phyloP scores from a whole-genome alignment of 1,140 invertebrate species.

The Orchestia grillus region DNA sequence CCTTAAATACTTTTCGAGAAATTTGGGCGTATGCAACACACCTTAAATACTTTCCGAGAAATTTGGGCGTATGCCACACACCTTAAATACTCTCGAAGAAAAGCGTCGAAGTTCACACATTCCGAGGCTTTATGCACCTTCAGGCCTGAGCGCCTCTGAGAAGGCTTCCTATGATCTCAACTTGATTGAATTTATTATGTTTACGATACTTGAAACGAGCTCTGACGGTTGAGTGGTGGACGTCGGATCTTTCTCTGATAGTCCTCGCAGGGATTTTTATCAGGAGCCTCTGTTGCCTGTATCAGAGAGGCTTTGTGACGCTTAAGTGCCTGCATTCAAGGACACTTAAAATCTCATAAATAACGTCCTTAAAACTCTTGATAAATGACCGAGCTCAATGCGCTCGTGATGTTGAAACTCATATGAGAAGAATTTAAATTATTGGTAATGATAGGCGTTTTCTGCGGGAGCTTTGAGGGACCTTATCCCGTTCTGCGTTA shows the following conservation, averaged over 20 bases:
- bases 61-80: not conserved
- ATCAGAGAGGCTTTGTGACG: slow-evolving; percentile 38
- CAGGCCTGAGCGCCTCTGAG: slow-evolving; percentile 16
- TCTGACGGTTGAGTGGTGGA: slow-evolving; percentile 20
- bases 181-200: slow-evolving; percentile 53
- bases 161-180: slow-evolving; percentile 45
- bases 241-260: slow-evolving; percentile 38
- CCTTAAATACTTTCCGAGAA: not conserved
- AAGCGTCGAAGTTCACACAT: not conserved
- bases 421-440: slow-evolving; percentile 57
- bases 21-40: not conserved
- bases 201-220: slow-evolving; percentile 54
- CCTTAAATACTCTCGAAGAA: not conserved
- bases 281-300: slow-evolving; percentile 23
- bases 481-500: not conserved
- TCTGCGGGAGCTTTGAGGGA: slow-evolving; percentile 46
- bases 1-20: not conserved
- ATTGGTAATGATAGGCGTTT: slow-evolving; percentile 51
- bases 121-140: slow-evolving; percentile 6
- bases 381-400: slow-evolving; percentile 54
- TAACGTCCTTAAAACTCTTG: slow-evolving; percentile 54
- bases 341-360: slow-evolving; percentile 53
- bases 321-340: slow-evolving; percentile 54
- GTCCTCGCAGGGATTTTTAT: slow-evolving; percentile 39
- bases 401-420: slow-evolving; percentile 55